These are phyloP conservation scores for Tridacna gigas DNA, from an alignment of 2,888 invertebrate genomes.

Conservation along the genomic window DNA sequence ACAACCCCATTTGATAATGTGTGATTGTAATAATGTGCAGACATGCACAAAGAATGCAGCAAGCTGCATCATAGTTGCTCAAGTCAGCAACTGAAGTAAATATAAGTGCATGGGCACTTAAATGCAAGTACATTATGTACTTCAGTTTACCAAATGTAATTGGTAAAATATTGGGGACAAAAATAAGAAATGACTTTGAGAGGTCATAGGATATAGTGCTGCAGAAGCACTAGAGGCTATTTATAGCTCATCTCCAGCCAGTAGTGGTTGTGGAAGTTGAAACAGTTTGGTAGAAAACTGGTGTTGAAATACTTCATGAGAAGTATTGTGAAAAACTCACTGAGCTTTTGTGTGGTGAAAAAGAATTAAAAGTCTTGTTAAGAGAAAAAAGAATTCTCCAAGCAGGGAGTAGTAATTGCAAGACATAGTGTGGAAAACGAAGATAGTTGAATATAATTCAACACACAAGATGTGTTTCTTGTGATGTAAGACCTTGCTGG, in stretches of 20 bases:
- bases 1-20: too few relatives aligned
- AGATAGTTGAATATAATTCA: background rate
- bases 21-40: too few relatives aligned
- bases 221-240: slow-evolving; percentile 17
- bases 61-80: slow-evolving; percentile 3
- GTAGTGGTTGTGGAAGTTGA: background rate
- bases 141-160: background rate
- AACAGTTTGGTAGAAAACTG: background rate
- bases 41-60: background rate
- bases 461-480: slow-evolving; percentile 1
- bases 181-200: too few relatives aligned
- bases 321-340: slow-evolving; percentile 1
- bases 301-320: background rate
- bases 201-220: background rate
- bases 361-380: background rate
- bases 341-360: background rate
- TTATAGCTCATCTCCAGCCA: slow-evolving; percentile 9
- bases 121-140: slow-evolving; percentile 5
- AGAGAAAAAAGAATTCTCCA: background rate
- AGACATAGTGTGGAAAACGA: too few relatives aligned
- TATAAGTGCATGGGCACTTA: slow-evolving; percentile 12
- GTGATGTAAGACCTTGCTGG: background rate
- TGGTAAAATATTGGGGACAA: background rate
- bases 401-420: background rate
- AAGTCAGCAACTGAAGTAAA: background rate